Percentiles rank a stretch among this genome's conserved stretches.
Conservation (phyloP, 2,797 vertebrate genomes). For the Stomatorhinus walkeri region DNA sequence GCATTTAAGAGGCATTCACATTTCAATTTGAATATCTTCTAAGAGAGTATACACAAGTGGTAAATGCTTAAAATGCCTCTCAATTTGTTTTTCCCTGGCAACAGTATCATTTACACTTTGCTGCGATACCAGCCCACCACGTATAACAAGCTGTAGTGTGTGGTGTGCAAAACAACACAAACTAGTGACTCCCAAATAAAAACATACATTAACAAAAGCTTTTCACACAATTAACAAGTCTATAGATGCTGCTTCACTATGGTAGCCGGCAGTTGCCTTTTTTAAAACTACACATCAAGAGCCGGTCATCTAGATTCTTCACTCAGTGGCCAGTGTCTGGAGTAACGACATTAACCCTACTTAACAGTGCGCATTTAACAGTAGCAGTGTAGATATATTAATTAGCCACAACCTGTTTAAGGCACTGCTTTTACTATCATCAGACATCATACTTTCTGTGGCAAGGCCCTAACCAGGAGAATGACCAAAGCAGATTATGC, state of each 20-base stretch:
- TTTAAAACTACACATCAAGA: background rate
- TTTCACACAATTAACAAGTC: background rate
- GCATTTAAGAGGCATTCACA: background rate
- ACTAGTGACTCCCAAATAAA: background rate
- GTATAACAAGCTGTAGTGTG: background rate
- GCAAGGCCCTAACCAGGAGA: background rate
- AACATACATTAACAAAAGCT: background rate
- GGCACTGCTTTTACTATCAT: background rate
- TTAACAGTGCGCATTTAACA: background rate
- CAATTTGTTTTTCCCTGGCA: background rate
- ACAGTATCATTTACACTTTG: background rate
- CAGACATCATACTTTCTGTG: background rate
- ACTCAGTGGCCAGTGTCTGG: background rate
- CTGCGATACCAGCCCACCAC: background rate
- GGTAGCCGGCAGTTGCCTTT: background rate
- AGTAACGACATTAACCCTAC: background rate
- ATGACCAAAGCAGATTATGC: background rate
- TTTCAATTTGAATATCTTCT: background rate
- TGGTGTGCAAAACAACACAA: background rate
- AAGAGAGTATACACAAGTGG: background rate
- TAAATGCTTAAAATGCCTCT: background rate
- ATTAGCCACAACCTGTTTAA: background rate
- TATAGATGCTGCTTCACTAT: background rate
- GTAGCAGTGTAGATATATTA: background rate
- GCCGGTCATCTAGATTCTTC: background rate